Base-by-base conservation (phyloP, 2,888 invertebrate genomes). In the Lochmaea capreae region DNA sequence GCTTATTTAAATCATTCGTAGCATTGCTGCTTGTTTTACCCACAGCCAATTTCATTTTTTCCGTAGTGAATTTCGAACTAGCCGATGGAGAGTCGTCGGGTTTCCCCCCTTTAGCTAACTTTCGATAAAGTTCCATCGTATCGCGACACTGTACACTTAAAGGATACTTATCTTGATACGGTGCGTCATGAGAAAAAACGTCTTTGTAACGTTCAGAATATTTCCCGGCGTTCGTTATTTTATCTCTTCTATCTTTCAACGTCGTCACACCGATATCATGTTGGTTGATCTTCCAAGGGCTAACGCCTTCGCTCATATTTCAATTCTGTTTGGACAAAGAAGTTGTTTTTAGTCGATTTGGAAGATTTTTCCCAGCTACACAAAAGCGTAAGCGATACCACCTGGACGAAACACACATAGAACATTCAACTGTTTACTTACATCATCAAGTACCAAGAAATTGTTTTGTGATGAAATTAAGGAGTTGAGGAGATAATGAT, bases 181-280 rank as follows among this genome's bases (percentile, higher is more conserved):
- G 73, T 62, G 79, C 78, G 58, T 79, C 77, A 57, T 82, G 82
- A 5, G 82, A 77, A 78, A 87, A 87, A 58, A 82, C 81, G 78
- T 86, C 82, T 77, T 84, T 85, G 77, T 86, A 86, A 33, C 87
- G 83, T 72, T 87, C 87, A 76, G 84, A 84, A 80, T 87, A 87
- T 77, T 85, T 86, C 0, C 86, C 86, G 52, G 81, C 85, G 77
- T 84, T 83, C 5, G 84, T 83, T 43, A 86, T 85, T 75, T 82
- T 82, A n/a, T 85, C 84, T 46, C 87, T 80, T 62, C 84, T 79
- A 57, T 83, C 81, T 78, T 83, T 85, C 71, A 87, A 75, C 74
- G 84, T 82, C 65, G 79, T 81, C 68, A 85, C 72, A 22, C 85
- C 86, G 63, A 79, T 80, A 59, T 83, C 83, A 79, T 82, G 77